Evolutionary conservation across 1,140 invertebrate genomes (phyloP).

Genomic region (Microplitis mediator): DNA sequence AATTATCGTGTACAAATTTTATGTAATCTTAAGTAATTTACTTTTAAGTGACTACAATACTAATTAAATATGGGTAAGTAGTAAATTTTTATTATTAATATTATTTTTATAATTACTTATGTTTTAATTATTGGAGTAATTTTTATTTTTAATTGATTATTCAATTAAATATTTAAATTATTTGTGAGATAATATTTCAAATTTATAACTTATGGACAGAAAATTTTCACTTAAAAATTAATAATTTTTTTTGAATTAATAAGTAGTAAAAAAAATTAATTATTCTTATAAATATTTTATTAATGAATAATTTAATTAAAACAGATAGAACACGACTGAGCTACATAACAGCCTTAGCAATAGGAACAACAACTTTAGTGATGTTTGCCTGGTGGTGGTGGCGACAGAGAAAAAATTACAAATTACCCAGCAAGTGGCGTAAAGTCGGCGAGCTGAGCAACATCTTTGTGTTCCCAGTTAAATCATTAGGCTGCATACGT

Average conservation of each 20-base stretch:
- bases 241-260: neutral
- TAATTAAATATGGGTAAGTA: no score
- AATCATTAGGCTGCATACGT: conserved; percentile 60
- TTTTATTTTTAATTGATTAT: neutral
- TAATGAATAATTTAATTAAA: neutral
- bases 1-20: no score
- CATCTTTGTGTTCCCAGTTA: conserved; percentile 61
- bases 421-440: conserved; percentile 51
- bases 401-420: conserved; percentile 40
- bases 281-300: neutral
- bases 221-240: no score
- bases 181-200: no score
- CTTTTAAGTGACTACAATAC: no score
- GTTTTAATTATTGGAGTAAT: no score
- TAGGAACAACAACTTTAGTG: conserved; percentile 50
- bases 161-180: no score
- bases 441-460: conserved; percentile 63
- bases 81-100: no score
- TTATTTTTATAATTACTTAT: no score
- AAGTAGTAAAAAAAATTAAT: neutral
- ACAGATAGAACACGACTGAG: conserved; percentile 49
- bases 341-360: conserved; percentile 47
- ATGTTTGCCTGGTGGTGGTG: conserved; percentile 53
- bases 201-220: no score
- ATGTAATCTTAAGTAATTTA: no score